Percentiles rank a stretch among this genome's conserved stretches.
phyloP scores from a whole-genome alignment of 2,113 vertebrate species.

The Psittacara wagleri region DNA sequence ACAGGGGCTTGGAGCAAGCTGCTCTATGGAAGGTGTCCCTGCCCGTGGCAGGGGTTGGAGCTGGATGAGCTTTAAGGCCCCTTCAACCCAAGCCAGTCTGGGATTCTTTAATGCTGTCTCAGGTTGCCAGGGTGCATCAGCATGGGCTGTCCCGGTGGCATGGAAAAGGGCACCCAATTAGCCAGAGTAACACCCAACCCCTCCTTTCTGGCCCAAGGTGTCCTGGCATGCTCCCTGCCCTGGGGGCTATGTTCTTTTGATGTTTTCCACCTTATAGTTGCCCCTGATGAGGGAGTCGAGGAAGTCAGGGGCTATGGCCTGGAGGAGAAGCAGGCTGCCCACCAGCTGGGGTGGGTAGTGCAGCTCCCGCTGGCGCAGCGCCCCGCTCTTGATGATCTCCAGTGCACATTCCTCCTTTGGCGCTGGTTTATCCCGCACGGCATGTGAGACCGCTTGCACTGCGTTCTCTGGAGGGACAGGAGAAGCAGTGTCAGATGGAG shows the following conservation, averaged over 20 bases:
- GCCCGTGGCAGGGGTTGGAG: rapidly evolving
- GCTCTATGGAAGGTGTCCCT: not conserved
- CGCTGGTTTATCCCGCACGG: rapidly evolving
- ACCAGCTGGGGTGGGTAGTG: not conserved
- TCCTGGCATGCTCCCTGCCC: rapidly evolving
- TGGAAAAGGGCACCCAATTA: not conserved
- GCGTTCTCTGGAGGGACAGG: conserved; percentile 57
- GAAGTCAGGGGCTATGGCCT: conserved; percentile 37
- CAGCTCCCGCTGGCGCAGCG: conserved; percentile 65
- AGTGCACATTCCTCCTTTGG: conserved; percentile 77
- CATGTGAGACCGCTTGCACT: not conserved
- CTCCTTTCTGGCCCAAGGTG: not conserved
- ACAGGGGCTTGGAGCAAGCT: not conserved
- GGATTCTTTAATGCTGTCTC: not conserved
- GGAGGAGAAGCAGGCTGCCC: not conserved
- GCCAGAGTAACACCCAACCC: not conserved
- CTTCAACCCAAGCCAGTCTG: not conserved
- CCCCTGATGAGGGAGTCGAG: not conserved
- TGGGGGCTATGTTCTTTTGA: not conserved
- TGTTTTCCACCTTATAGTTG: not conserved
- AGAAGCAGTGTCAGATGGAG: rapidly evolving
- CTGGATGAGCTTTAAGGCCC: not conserved
- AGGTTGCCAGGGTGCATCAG: not conserved
- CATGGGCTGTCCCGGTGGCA: rapidly evolving
- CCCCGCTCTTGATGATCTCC: conserved; percentile 73